Evolutionary conservation across 2,113 vertebrate genomes (phyloP), one percentile per base, ranked within the genome.

Genomic region (Hyla sarda): DNA sequence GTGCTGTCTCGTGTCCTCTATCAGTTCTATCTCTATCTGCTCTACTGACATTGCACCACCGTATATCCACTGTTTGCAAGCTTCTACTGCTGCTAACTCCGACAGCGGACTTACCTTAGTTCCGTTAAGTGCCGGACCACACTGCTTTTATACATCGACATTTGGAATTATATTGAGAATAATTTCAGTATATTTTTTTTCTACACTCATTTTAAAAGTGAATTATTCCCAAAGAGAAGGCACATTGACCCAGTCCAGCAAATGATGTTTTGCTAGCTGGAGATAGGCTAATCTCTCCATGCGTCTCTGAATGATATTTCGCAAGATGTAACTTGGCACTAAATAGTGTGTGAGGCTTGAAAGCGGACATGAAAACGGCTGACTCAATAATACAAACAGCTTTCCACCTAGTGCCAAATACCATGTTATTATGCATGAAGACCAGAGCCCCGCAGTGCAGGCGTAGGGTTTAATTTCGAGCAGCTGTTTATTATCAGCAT

Each of bases 401-500:
- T 52, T 77, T 77, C 54, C 48, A 54, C 48, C 72, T 47, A 25
- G 41, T 32, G 48, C 47, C 74, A 77, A 52, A 77, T 52, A 32
- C 25, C 48, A 28, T 76, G 73, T 52, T 76, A 32, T 77, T 77
- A 77, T 54, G 47, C 48, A 77, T 52, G 74, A 50, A 30, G 30
- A 32, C 58, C 65, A 23, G 21, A 54, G 30, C 65, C 16, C 47
- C 23, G 19, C 65, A 23, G 50, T 73, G 65, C 32, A 17, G 71
- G 48, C 11, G 14, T 32, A 56, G 48, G 62, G 71, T 12, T 73
- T 83, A 54, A 83, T 83, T 52, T 83, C 23, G 25, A 52, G 48
- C 82, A 72, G 67, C 65, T 83, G 82, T 83, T 83, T 83, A n/a
- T 83, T 73, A 56, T 1, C 25, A 12, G 65, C 48, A 34, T 73